phyloP scores from a whole-genome alignment of 1,140 invertebrate genomes.

The Rhyacophila brunnea region DNA sequence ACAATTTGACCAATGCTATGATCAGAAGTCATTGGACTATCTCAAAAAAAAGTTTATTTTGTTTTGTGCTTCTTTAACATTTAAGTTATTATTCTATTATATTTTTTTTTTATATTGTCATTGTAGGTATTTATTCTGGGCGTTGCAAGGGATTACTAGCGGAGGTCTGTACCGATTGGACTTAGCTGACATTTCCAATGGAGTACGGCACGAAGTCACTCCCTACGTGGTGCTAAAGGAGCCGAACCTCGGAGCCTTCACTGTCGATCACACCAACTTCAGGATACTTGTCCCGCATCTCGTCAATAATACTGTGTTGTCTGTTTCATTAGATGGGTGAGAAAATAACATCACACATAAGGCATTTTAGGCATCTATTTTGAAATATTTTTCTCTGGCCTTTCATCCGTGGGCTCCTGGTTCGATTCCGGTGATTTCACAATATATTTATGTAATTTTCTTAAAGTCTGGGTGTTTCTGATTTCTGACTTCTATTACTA shows the following conservation, averaged over 20 bases:
- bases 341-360: too few relatives aligned
- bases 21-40: too few relatives aligned
- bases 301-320: conserved; percentile 71
- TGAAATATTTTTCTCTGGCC: too few relatives aligned
- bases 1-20: too few relatives aligned
- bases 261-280: conserved; percentile 79
- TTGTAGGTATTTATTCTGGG: conserved; percentile 79
- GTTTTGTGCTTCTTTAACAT: neutral
- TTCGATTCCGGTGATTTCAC: too few relatives aligned
- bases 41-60: too few relatives aligned
- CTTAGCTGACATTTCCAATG: conserved; percentile 69
- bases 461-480: too few relatives aligned
- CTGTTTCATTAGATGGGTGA: conserved; percentile 79
- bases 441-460: too few relatives aligned
- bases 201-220: conserved; percentile 59
- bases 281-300: conserved; percentile 74
- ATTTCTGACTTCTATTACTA: too few relatives aligned
- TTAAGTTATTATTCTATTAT: neutral
- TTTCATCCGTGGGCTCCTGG: too few relatives aligned
- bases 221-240: conserved; percentile 60
- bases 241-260: conserved; percentile 66
- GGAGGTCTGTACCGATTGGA: conserved; percentile 78
- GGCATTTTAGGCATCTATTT: too few relatives aligned
- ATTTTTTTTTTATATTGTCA: neutral
- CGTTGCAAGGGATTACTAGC: conserved; percentile 52